Evolutionary conservation across 1,140 invertebrate genomes (phyloP).

Genomic region (Zaprionus kolodkinae): DNA sequence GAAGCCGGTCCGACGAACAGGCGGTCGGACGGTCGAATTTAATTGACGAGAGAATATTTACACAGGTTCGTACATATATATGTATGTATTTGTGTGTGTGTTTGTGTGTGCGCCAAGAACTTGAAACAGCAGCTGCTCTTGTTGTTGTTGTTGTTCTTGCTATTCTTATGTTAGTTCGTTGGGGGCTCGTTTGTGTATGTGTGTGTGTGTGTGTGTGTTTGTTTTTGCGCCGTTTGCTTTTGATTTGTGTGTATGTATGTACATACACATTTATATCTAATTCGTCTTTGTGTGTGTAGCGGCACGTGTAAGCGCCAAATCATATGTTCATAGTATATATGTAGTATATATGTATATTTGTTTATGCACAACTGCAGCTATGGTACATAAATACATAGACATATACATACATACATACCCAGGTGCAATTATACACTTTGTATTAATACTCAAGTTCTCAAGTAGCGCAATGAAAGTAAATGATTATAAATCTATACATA

Average conservation of each 20-base stretch:
- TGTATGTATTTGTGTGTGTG: not conserved
- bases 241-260: not conserved
- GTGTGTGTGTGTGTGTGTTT: slow-evolving; percentile 17
- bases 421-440: not conserved
- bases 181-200: slow-evolving; percentile 40
- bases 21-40: slow-evolving; percentile 15
- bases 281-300: not conserved
- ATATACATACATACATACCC: not conserved
- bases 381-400: not conserved
- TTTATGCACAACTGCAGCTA: not conserved
- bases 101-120: slow-evolving; percentile 30
- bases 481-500: not conserved
- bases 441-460: not conserved
- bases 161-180: slow-evolving; percentile 31
- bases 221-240: slow-evolving; percentile 40
- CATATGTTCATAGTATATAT: slow-evolving; percentile 13
- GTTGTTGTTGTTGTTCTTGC: slow-evolving; percentile 18
- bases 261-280: slow-evolving; percentile 4
- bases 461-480: slow-evolving; percentile 5
- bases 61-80: not conserved
- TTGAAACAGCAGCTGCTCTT: slow-evolving; percentile 36
- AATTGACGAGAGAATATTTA: not conserved
- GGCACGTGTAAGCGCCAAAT: slow-evolving; percentile 24
- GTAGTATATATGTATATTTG: too few relatives aligned
- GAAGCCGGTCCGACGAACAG: slow-evolving; percentile 17